Base-by-base conservation (phyloP, 2,888 invertebrate genomes). In the Autographa pulchrina region DNA sequence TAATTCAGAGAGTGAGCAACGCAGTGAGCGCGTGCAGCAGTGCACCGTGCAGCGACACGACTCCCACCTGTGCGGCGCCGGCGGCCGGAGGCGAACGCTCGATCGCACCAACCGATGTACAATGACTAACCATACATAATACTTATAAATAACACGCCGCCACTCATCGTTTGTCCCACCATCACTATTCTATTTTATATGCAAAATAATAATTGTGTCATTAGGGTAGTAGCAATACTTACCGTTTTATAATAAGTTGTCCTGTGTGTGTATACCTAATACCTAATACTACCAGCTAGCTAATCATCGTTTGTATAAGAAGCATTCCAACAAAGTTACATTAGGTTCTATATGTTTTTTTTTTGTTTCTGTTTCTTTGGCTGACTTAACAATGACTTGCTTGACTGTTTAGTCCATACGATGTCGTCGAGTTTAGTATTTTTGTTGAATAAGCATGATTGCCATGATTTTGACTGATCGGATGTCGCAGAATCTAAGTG, bases 141-240 rank as follows among this genome's bases (percentile, higher is more conserved):
- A 83, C 86, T 83, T 84, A 82, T 82, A 87, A 82, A 81, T 77
- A 67, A 77, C 75, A 74, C 75, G 70, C 75, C 73, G 72, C 73
- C 69, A 80, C 58, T 56, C 64, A 68, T 62, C 52, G 71, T 61
- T 71, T 61, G 68, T 64, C 68, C 32, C 58, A 62, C 68, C 68
- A 68, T 70, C 72, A 74, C 74, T 20, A 48, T 13, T 56, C 25
- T 56, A 56, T 25, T 56, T 25, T 8, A 56, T 56, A 25, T 16
- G 14, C 3, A 16, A 14, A 16, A 43, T 38, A 20, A 18, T 48
- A 31, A 1, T 16, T n/a, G 48, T 48, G 16, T 43, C 43, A 16
- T 16, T 11, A 48, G n/a, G n/a, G n/a, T n/a, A 48, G 16, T 48
- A n/a, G 1, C n/a, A 48, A 48, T 3, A 16, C 48, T n/a, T 48